Percentiles rank a stretch among this genome's conserved stretches.
Evolutionary conservation across 2,888 invertebrate species (phyloP).

Genomic region (Pteria penguin): DNA sequence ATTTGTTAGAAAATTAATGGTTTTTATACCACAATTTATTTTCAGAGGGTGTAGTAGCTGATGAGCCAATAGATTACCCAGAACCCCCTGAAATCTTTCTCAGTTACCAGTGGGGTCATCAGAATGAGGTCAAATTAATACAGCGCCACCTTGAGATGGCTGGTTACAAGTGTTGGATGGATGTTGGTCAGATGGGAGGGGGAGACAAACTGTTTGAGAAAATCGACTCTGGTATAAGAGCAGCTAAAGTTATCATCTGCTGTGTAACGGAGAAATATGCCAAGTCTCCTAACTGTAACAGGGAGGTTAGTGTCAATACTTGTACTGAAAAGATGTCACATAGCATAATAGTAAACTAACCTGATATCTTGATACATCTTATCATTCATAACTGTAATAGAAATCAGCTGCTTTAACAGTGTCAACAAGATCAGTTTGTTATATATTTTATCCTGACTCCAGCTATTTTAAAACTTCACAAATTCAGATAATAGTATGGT

Average conservation of each 20-base stretch:
- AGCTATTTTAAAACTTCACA: too few relatives aligned
- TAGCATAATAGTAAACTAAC: too few relatives aligned
- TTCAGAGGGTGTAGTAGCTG: constrained; percentile 16
- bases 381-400: too few relatives aligned
- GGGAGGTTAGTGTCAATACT: constrained; percentile 66
- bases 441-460: too few relatives aligned
- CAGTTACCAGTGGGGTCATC: constrained; percentile 78
- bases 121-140: constrained; percentile 74
- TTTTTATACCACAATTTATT: neutral
- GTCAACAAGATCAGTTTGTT: too few relatives aligned
- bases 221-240: constrained; percentile 74
- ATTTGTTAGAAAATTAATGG: neutral
- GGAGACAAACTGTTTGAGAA: constrained; percentile 78
- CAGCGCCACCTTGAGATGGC: constrained; percentile 75
- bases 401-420: too few relatives aligned
- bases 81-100: constrained; percentile 38
- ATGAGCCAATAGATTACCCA: constrained; percentile 28
- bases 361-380: too few relatives aligned
- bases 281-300: constrained; percentile 78
- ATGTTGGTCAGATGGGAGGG: constrained; percentile 79
- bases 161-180: constrained; percentile 78
- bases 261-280: constrained; percentile 72
- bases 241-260: constrained; percentile 65
- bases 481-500: too few relatives aligned
- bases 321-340: neutral